Evolutionary conservation across 1,140 invertebrate genomes (phyloP), one percentile per base, ranked within the genome.

Genomic region (Pseudoatta argentina): DNA sequence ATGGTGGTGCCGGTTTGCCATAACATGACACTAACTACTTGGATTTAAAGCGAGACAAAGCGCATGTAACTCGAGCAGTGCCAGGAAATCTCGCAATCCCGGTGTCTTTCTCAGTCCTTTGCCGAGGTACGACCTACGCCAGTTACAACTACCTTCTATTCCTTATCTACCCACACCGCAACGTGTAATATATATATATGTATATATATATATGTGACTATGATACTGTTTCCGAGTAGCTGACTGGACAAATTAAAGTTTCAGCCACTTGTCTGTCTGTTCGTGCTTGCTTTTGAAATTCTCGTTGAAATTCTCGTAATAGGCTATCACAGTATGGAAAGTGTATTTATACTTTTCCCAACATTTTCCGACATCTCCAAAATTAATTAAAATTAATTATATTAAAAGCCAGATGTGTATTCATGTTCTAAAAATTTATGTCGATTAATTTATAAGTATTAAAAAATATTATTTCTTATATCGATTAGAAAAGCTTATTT

Each of bases 11-110:
- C 57, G 69, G 61, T 78, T 89, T 78, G 79, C 92, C 90, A 93
- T 91, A 93, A 93, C 92, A 88, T 87, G 92, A 93, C 90, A 92
- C 92, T 92, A 93, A 93, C 91, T 91, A 89, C 91, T 89, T 89
- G 91, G 91, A 92, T 93, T 94, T 93, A 93, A 81, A 92, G 90
- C 87, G 79, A 91, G 87, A 94, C 93, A 94, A 94, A 94, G 93
- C 88, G 86, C 82, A 75, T 75, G 93, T 93, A 94, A 94, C 88
- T 86, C 92, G 91, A 94, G 91, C 55, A 34, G 69, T 83, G 85
- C 63, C 91, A 89, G 93, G 92, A 94, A 94, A 93, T 94, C 92
- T 94, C 89, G 92, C 91, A 89, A 93, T 93, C 91, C 78, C 87
- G 83, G 85, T 75, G 61, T 57, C 51, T 53, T 64, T 75, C 51